Conservation (phyloP, 2,113 vertebrate species). For the Archilochus colubris region DNA sequence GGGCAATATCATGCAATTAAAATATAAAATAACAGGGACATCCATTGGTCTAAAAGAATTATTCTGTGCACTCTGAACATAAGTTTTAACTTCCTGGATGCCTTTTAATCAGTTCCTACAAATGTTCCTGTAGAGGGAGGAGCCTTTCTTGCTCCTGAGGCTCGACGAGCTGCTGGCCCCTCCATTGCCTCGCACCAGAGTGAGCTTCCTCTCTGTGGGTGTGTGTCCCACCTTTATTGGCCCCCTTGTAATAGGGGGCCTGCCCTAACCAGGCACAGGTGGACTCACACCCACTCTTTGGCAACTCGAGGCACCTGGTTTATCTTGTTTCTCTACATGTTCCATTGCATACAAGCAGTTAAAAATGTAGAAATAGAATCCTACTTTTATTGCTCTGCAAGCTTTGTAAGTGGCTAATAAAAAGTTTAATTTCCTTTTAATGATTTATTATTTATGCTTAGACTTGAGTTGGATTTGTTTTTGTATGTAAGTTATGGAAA, state of each 20-base stretch:
- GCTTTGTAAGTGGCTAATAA: background rate
- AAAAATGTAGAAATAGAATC: background rate
- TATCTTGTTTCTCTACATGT: no score
- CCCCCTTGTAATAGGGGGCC: no score
- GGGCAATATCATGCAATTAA: background rate
- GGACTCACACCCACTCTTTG: no score
- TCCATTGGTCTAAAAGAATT: background rate
- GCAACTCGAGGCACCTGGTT: no score
- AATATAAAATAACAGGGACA: background rate
- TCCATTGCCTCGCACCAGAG: no score
- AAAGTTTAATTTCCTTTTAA: constrained; percentile 19
- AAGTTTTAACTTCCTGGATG: background rate
- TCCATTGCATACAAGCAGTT: background rate
- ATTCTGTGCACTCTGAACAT: background rate
- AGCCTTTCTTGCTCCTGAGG: no score
- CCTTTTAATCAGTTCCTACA: background rate
- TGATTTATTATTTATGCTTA: constrained; percentile 42
- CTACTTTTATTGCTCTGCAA: background rate
- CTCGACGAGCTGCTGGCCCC: no score
- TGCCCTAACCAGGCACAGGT: no score
- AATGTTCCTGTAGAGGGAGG: background rate
- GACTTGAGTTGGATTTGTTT: constrained; percentile 20
- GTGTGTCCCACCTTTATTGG: no score
- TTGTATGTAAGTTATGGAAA: constrained; percentile 36
- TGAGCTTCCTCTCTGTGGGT: no score